phyloP scores from a whole-genome alignment of 2,797 vertebrate genomes.

The Fundulus diaphanus region DNA sequence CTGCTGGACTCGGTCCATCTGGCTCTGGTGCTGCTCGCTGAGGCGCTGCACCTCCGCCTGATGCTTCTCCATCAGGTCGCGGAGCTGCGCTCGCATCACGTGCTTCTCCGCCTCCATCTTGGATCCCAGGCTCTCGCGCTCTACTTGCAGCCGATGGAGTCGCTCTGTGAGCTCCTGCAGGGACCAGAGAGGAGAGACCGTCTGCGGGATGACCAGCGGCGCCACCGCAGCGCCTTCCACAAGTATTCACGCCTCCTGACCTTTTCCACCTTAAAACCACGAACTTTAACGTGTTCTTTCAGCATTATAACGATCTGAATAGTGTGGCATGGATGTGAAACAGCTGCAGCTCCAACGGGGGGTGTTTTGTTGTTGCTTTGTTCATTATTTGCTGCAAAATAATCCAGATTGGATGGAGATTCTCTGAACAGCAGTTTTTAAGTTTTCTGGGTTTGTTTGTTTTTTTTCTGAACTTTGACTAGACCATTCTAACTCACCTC shows the following conservation, averaged over 20 bases:
- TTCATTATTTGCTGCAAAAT: neutral
- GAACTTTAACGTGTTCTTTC: neutral
- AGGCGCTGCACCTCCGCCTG: conserved; percentile 80
- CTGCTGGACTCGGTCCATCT: conserved; percentile 81
- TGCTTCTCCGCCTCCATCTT: conserved; percentile 93
- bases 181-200: neutral
- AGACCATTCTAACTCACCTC: neutral
- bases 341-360: neutral
- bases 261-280: neutral
- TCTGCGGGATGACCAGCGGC: neutral
- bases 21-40: conserved; percentile 78
- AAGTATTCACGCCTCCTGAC: neutral
- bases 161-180: conserved; percentile 84
- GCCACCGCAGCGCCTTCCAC: too few relatives aligned
- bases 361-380: too few relatives aligned
- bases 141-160: conserved; percentile 80
- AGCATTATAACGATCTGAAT: neutral
- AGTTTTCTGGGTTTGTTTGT: too few relatives aligned
- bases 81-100: conserved; percentile 90
- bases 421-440: neutral
- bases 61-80: conserved; percentile 91
- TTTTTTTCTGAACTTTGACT: neutral
- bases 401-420: neutral
- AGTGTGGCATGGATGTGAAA: neutral
- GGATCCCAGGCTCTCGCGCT: conserved; percentile 88